A percentile compares a stretch with the other conserved stretches of the same genome.
These are phyloP conservation scores for Corapipo altera DNA, from an alignment of 2,113 vertebrate genomes.

Conservation along the genomic window DNA sequence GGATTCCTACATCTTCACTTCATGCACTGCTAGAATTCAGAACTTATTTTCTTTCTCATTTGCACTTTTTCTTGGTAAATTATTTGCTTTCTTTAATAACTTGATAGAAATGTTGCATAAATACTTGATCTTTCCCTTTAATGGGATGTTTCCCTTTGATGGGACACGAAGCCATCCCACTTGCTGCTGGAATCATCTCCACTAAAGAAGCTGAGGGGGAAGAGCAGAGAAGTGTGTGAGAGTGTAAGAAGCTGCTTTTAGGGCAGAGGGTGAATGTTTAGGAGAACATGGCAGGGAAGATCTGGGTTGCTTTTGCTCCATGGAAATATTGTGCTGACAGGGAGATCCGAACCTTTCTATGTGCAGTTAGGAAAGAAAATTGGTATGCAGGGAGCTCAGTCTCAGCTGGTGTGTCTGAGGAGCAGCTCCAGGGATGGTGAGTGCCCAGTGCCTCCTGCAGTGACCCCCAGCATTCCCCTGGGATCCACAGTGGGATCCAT, in stretches of 20 bases:
- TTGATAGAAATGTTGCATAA: neutral
- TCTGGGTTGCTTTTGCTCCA: constrained; percentile 1
- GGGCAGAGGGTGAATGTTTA: neutral
- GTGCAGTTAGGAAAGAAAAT: constrained; percentile 17
- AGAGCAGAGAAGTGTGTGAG: constrained; percentile 70
- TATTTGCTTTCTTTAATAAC: neutral
- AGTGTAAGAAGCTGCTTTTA: neutral
- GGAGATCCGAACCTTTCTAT: constrained; percentile 40
- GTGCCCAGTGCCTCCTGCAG: neutral
- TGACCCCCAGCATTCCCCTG: neutral
- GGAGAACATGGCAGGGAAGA: neutral
- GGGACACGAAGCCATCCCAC: constrained; percentile 22
- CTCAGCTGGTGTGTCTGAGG: neutral
- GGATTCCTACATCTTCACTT: neutral
- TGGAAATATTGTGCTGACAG: neutral
- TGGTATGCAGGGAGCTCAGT: neutral
- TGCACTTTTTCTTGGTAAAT: neutral
- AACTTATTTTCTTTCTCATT: neutral
- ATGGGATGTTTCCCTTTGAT: constrained; percentile 44
- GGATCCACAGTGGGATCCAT: neutral
- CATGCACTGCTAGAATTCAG: neutral
- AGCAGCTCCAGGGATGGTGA: neutral
- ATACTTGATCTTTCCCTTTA: constrained; percentile 55
- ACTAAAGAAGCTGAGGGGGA: constrained; percentile 77
- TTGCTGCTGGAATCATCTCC: constrained; percentile 78